A percentile compares a stretch with the other conserved stretches of the same genome.
These are phyloP conservation scores for Centropus bengalensis DNA, from an alignment of 2,113 vertebrate genomes.

Conservation along the genomic window DNA sequence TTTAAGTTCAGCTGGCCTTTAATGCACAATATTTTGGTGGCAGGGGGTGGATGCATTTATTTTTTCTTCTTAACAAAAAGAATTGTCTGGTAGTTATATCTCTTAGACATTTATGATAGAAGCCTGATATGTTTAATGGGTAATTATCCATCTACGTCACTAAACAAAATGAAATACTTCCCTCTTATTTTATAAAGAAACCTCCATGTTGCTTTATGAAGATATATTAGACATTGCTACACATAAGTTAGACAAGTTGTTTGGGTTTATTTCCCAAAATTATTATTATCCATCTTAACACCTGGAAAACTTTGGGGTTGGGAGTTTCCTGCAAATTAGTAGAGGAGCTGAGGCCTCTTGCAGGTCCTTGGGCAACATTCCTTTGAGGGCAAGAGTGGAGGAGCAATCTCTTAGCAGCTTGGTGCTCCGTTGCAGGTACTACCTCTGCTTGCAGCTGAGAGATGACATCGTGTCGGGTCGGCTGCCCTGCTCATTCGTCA, in stretches of 20 bases:
- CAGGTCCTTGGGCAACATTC: fast-evolving
- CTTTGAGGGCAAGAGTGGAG: background rate
- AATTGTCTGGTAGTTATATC: background rate
- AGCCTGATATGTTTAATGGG: background rate
- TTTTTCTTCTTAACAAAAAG: background rate
- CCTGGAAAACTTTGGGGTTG: background rate
- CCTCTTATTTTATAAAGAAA: background rate
- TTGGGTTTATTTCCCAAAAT: background rate
- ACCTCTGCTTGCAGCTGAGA: slow-evolving; percentile 93
- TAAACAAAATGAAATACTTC: background rate
- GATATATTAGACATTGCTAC: background rate
- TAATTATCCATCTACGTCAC: background rate
- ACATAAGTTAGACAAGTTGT: background rate
- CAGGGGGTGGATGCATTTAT: background rate
- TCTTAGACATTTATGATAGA: background rate
- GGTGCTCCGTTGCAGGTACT: slow-evolving; percentile 83
- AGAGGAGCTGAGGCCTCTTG: fast-evolving
- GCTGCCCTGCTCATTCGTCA: slow-evolving; percentile 95
- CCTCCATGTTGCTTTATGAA: background rate
- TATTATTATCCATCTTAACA: background rate
- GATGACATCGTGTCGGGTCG: slow-evolving; percentile 94
- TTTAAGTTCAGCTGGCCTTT: background rate
- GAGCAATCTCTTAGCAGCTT: background rate
- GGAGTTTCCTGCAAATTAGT: background rate
- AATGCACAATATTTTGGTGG: background rate